A percentile compares a stretch with the other conserved stretches of the same genome.
Evolutionary conservation across 2,888 invertebrate species (phyloP).

Genomic region (Harpagoxenus sublaevis): DNA sequence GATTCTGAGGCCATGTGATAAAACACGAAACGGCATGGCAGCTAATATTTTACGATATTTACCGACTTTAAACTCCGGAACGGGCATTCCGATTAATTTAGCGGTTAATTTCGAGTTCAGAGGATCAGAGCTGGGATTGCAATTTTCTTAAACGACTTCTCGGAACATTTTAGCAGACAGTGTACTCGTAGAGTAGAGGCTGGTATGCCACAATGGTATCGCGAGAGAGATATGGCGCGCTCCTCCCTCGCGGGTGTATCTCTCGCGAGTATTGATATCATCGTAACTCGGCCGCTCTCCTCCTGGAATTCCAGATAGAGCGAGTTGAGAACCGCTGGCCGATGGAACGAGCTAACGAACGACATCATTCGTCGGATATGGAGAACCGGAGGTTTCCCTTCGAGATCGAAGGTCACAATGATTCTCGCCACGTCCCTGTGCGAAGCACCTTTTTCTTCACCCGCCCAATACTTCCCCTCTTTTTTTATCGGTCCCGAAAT

Average conservation of each 20-base stretch:
- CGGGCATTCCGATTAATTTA: background rate
- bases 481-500: constrained; percentile 50
- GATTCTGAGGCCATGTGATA: background rate
- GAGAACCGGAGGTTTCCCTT: constrained; percentile 70
- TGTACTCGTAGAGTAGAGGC: constrained; percentile 35
- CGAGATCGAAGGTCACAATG: constrained; percentile 75
- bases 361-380: constrained; percentile 73
- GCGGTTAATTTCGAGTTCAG: background rate
- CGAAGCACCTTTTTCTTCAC: constrained; percentile 43
- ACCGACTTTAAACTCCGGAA: background rate
- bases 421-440: constrained; percentile 48
- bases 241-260: constrained; percentile 55
- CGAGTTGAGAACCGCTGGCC: constrained; percentile 67
- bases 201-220: constrained; percentile 44
- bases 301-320: constrained; percentile 60
- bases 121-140: background rate
- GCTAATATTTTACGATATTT: background rate
- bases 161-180: constrained; percentile 33
- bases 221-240: constrained; percentile 49
- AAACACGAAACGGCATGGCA: background rate
- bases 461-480: constrained; percentile 15
- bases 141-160: background rate
- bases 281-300: constrained; percentile 57
- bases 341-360: constrained; percentile 71
- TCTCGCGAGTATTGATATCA: constrained; percentile 72